These are phyloP conservation scores for Drosophila repleta DNA, from an alignment of 1,140 invertebrate species.

Conservation along the genomic window DNA sequence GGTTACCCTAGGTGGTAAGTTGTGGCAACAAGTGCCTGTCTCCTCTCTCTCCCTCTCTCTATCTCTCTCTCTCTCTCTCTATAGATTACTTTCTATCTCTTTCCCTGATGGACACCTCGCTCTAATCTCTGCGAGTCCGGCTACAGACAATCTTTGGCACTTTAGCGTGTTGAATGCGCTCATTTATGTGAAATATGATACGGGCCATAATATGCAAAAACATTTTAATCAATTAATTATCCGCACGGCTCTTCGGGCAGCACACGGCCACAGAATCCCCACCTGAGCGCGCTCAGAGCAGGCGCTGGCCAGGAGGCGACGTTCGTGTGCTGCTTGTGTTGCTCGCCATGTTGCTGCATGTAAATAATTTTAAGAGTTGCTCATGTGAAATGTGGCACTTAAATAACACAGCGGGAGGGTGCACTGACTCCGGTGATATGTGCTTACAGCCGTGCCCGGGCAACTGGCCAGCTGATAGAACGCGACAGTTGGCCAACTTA, in stretches of 20 bases:
- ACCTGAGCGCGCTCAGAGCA: not conserved
- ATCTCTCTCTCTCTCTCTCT: not conserved
- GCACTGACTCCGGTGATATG: conserved; percentile 22
- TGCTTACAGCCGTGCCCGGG: conserved; percentile 30
- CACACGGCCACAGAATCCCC: conserved; percentile 15
- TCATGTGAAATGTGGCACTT: conserved; percentile 80
- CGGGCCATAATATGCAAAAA: conserved; percentile 80
- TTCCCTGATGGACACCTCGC: conserved; percentile 25
- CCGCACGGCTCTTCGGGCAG: conserved; percentile 48
- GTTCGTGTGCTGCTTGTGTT: conserved; percentile 20
- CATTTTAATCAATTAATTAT: conserved; percentile 83
- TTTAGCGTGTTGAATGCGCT: conserved; percentile 81
- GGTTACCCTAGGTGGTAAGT: conserved; percentile 76
- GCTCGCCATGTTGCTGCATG: conserved; percentile 50
- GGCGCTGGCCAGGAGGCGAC: conserved; percentile 37
- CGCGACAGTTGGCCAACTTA: conserved; percentile 9
- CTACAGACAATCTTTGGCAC: conserved; percentile 69
- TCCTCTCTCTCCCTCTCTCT: conserved; percentile 6
- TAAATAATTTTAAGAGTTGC: conserved; percentile 79
- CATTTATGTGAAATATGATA: conserved; percentile 83
- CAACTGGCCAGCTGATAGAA: conserved; percentile 6
- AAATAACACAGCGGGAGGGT: conserved; percentile 74
- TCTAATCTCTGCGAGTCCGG: conserved; percentile 42
- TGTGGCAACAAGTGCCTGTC: conserved; percentile 76
- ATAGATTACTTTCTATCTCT: conserved; percentile 2